Base-by-base conservation (phyloP, 1,140 invertebrate genomes). In the Drosophila eugracilis region DNA sequence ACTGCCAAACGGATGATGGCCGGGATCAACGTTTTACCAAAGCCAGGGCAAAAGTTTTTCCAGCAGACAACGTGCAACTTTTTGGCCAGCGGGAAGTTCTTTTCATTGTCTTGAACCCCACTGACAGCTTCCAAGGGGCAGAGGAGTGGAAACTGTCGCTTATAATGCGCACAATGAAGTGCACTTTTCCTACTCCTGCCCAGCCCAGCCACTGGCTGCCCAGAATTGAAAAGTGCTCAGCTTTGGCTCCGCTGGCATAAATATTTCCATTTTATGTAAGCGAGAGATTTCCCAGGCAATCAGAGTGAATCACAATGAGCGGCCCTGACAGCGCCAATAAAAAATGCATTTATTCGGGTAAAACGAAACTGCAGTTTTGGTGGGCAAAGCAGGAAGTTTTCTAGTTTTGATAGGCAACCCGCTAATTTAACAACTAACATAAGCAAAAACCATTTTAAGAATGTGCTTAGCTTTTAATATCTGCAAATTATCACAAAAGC, bases 151-250 rank as follows among this genome's bases (percentile, higher is more conserved):
- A 66, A 72, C 83, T 83, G 83, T 88, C 83, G 75, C 74, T 70
- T 67, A 78, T 90, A 90, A 90, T 90, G 76, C 83, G 69, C 75
- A 80, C 72, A 90, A 90, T 90, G 88, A 90, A 90, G 81, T 90
- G 88, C 78, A 90, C 78, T 90, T 83, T 80, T 88, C 89, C 78
- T 75, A 78, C 59, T 80, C 70, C 9, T 32, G 9, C n/a, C n/a
- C n/a, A n/a, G 75, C 69, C 53, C 34, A 58, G 30, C 37, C 53
- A n/a, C n/a, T n/a, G 52, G 49, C 36, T 62, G 34, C 22, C 57
- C 60, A 52, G 72, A 89, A 90, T 90, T 90, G 78, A 78, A 80
- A 88, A 88, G 69, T 88, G 86, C 83, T 86, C 80, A 75, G 60
- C 78, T 59, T 1, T 49, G 34, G 34, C 42, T 65, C 19, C 36